Conservation (phyloP, 2,797 vertebrate species). For the Erethizon dorsatum region DNA sequence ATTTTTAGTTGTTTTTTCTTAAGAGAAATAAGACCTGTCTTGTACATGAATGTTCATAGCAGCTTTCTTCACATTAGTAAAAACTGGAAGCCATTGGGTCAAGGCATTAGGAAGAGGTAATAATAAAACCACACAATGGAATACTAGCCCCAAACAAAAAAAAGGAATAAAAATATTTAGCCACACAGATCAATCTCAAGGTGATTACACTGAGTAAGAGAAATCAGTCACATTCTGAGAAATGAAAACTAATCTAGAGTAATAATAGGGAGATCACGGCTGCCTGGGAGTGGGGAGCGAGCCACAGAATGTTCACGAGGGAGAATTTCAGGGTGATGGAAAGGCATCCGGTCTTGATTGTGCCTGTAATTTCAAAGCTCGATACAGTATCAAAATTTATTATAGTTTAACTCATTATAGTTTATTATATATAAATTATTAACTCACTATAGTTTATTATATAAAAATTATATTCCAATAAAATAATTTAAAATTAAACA, state of each 20-base stretch:
- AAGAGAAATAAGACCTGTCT: not conserved
- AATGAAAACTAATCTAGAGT: not conserved
- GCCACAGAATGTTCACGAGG: not conserved
- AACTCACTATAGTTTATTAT: not conserved
- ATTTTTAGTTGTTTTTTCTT: not conserved
- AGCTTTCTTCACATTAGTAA: not conserved
- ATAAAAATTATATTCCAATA: not conserved
- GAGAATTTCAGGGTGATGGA: not conserved
- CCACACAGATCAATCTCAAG: not conserved
- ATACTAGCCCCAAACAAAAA: not conserved
- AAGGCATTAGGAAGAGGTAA: not conserved
- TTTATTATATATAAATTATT: not conserved
- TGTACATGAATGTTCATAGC: not conserved
- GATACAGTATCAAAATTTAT: not conserved
- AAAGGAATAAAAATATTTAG: not conserved
- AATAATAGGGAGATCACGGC: not conserved
- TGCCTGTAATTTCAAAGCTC: not conserved
- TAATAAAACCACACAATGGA: not conserved
- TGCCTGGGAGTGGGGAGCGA: not conserved
- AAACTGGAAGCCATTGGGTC: not conserved
- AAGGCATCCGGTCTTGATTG: not conserved
- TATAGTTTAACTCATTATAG: not conserved
- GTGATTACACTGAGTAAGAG: not conserved
- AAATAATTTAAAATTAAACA: constrained; percentile 13
- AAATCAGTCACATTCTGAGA: not conserved